Conservation (phyloP, 1,140 invertebrate species). For the Platyura marginata region DNA sequence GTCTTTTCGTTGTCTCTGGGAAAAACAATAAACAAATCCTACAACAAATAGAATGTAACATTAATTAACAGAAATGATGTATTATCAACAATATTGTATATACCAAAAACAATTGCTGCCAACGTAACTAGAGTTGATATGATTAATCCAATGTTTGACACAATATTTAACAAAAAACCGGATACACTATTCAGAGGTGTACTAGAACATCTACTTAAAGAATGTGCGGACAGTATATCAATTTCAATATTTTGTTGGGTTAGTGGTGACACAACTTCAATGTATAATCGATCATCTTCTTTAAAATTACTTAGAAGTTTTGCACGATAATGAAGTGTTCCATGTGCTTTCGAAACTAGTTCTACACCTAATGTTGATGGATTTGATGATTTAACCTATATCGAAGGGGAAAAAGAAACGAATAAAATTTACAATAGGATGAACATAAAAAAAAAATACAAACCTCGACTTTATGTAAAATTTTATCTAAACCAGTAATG, state of each 20-base stretch:
- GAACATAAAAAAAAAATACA: conserved; percentile 5
- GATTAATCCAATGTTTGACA: conserved; percentile 18
- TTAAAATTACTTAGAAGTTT: conserved; percentile 6
- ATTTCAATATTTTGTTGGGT: conserved; percentile 9
- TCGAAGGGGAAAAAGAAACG: conserved; percentile 1
- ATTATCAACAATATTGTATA: no score
- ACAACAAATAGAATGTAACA: no score
- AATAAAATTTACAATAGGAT: background rate
- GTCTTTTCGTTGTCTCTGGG: no score
- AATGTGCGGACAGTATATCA: background rate
- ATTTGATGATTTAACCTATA: conserved; percentile 9
- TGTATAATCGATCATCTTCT: conserved; percentile 8
- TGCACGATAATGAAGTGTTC: conserved; percentile 7
- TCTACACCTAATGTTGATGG: conserved; percentile 6
- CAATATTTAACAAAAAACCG: conserved; percentile 9
- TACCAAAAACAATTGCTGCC: conserved; percentile 8
- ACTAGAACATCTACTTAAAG: conserved; percentile 8
- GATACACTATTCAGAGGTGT: conserved; percentile 7
- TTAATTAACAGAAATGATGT: no score
- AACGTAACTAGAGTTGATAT: conserved; percentile 7
- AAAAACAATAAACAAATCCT: no score
- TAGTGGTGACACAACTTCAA: conserved; percentile 8
- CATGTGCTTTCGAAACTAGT: conserved; percentile 6
- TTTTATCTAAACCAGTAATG: conserved; percentile 19
- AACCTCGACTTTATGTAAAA: conserved; percentile 21